A percentile compares a stretch with the other conserved stretches of the same genome.
Conservation (phyloP, 2,797 vertebrate genomes). For the Gymnocypris eckloni region DNA sequence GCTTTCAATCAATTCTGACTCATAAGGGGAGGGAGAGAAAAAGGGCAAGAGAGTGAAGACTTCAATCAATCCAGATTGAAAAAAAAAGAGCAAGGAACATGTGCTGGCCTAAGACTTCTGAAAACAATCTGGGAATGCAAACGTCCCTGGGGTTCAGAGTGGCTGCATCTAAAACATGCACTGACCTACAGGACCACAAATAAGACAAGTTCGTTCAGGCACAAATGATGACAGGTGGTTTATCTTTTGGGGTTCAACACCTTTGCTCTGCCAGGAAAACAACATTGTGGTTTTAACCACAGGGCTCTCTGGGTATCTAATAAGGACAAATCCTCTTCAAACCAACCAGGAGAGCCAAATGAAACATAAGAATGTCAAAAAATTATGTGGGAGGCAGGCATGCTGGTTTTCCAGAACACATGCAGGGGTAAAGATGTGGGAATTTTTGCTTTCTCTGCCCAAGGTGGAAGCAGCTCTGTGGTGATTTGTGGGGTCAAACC, state of each 20-base stretch:
- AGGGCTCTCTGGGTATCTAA: conserved; percentile 30
- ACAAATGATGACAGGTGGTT: conserved; percentile 31
- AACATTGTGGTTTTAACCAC: conserved; percentile 43
- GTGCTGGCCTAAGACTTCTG: conserved; percentile 12
- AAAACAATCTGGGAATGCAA: conserved; percentile 36
- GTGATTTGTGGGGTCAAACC: conserved; percentile 24
- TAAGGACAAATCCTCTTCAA: conserved; percentile 29
- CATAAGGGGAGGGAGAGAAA: background rate
- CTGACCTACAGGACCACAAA: background rate
- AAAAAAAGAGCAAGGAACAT: background rate
- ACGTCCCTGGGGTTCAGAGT: background rate
- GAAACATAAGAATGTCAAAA: conserved; percentile 36
- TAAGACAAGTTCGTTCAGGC: conserved; percentile 18
- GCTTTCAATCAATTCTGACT: conserved; percentile 37
- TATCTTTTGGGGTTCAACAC: background rate
- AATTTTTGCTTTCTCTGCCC: conserved; percentile 9
- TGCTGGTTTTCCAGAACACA: conserved; percentile 36
- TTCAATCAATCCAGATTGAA: background rate
- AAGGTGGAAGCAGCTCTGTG: background rate
- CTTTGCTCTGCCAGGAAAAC: conserved; percentile 16
- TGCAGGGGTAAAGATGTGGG: conserved; percentile 1
- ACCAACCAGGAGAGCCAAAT: conserved; percentile 16
- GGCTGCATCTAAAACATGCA: background rate
- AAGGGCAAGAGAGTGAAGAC: background rate
- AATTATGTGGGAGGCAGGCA: conserved; percentile 38